Evolutionary conservation across 2,797 vertebrate genomes (phyloP).

Genomic region (Coranthus polyacanthus): DNA sequence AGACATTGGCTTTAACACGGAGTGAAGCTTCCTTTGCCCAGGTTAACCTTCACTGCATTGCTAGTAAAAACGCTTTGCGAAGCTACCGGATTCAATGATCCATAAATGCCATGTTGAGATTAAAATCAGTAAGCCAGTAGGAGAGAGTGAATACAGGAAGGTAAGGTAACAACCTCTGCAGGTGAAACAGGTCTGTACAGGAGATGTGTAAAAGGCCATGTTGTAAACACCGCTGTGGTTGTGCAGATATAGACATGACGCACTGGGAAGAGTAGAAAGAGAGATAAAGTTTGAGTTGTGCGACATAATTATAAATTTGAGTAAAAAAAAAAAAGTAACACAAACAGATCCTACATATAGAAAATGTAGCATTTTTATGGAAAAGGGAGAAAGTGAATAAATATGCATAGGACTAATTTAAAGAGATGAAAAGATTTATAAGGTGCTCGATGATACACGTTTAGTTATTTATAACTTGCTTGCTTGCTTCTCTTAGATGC

Average conservation of each 20-base stretch:
- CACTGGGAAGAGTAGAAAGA: background rate
- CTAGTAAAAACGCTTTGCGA: constrained; percentile 13
- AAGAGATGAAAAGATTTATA: too few relatives aligned
- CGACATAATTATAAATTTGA: too few relatives aligned
- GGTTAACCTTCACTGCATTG: background rate
- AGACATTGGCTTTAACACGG: too few relatives aligned
- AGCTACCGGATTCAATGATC: constrained; percentile 10
- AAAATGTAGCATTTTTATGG: background rate
- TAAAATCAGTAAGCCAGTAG: constrained; percentile 20
- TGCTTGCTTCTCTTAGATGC: background rate
- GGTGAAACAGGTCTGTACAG: constrained; percentile 7
- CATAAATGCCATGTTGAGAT: constrained; percentile 35
- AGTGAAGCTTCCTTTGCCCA: background rate
- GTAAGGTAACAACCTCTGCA: background rate
- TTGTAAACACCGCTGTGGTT: constrained; percentile 11
- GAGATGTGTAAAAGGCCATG: constrained; percentile 14
- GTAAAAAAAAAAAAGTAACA: too few relatives aligned
- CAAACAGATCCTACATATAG: background rate
- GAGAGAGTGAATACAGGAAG: constrained; percentile 6
- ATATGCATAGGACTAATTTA: too few relatives aligned
- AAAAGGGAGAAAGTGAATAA: too few relatives aligned
- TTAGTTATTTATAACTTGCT: background rate
- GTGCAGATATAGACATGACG: background rate
- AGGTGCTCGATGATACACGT: too few relatives aligned
- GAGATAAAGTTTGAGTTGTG: too few relatives aligned